phyloP scores from a whole-genome alignment of 2,888 invertebrate species.

The Mythimna ferrago region DNA sequence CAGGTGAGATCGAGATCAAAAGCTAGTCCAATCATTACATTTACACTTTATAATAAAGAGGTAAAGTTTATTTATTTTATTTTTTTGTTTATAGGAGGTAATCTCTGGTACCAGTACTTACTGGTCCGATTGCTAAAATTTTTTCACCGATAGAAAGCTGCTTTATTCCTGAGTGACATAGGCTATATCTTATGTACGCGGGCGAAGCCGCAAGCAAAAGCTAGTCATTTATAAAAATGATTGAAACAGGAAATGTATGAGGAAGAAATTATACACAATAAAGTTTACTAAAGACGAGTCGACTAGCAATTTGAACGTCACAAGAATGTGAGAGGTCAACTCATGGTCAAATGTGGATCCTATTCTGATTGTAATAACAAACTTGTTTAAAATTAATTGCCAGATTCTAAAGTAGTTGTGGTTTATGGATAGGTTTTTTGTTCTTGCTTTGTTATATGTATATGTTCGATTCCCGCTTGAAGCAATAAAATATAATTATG shows the following conservation, averaged over 20 bases:
- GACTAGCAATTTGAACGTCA: not conserved
- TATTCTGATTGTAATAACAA: not conserved
- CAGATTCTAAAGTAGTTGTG: not conserved
- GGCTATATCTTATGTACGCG: too few relatives aligned
- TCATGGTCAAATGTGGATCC: not conserved
- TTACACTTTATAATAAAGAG: too few relatives aligned
- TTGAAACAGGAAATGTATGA: not conserved
- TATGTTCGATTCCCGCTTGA: not conserved
- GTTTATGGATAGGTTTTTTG: not conserved
- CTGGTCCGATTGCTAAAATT: too few relatives aligned
- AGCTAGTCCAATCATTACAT: too few relatives aligned
- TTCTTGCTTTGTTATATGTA: not conserved
- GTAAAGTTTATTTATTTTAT: too few relatives aligned
- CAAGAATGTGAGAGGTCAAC: not conserved
- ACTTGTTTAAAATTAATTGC: not conserved
- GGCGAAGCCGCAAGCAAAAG: too few relatives aligned
- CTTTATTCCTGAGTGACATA: too few relatives aligned
- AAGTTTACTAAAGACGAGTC: not conserved
- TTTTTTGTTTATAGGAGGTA: too few relatives aligned
- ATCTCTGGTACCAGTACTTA: too few relatives aligned
- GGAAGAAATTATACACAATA: not conserved
- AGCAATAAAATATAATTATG: too few relatives aligned
- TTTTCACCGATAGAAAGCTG: too few relatives aligned
- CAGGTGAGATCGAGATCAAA: not conserved
- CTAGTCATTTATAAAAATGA: not conserved